Evolutionary conservation across 2,797 vertebrate species (phyloP), one percentile per base, ranked within the genome.

Genomic region (Mormyrops attenuatus): DNA sequence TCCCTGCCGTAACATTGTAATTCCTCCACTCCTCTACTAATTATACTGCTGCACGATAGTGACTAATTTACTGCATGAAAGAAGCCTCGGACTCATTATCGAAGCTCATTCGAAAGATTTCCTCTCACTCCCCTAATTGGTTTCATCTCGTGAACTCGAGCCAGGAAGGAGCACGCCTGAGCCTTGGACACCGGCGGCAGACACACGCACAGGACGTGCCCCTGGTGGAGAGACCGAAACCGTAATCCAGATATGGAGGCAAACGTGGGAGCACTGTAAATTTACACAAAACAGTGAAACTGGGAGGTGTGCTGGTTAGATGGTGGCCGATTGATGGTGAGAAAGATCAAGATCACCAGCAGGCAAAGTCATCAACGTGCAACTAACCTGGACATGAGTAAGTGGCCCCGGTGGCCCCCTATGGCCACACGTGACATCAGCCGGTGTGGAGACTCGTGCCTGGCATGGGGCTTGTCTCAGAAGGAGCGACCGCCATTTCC

Each of bases 401-500:
- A 87, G 38, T 17, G 26, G 15, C 30, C 6, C 13, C 26, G 3
- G 6, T 5, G 50, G 49, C 15, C 41, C 44, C 17, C 7, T 13
- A 17, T 49, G 80, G 47, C n/a, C 47, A n/a, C 11, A 1, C 5
- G 49, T 49, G 26, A 38, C 89, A 38, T 87, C 89, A 88, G 92
- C 90, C 89, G 69, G 82, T 88, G 90, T 89, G 89, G 88, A 92
- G 94, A 94, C 93, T 94, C 92, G 91, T 96, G 96, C 96, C 97
- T 96, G 94, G 95, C 96, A 95, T 95, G 90, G 94, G 95, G 95
- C 95, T 96, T 96, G 97, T 98, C 97, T 98, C 97, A 90, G 94
- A 96, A 97, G 97, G 97, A 96, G 97, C 97, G 97, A 97, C 98
- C 98, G 98, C 96, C 96, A 97, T 97, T 96, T 96, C 93, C 96